Base-by-base conservation (phyloP, 2,113 vertebrate species). In the Stomatorhinus ivindoensis region DNA sequence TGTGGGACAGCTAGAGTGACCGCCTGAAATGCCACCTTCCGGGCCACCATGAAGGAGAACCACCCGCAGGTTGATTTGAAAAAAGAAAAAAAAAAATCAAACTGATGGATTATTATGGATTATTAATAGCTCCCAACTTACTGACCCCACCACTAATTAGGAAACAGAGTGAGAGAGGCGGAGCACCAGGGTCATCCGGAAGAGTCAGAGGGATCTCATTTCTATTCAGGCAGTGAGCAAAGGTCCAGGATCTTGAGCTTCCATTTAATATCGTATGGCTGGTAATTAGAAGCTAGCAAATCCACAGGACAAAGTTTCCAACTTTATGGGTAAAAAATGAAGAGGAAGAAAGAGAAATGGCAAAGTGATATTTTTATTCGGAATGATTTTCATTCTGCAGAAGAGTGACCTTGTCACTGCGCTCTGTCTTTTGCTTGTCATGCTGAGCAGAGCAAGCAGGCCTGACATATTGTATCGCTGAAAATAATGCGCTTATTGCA, bases 71-170 rank as follows among this genome's bases (percentile, higher is more conserved):
- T 4, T n/a, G 53, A 84, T 42, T 19, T n/a, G n/a, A n/a, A n/a
- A n/a, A n/a, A n/a, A n/a, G n/a, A n/a, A n/a, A n/a, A 89, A 51
- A 19, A 87, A 89, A 89, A 87, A 89, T 88, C 90, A 61, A 76
- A 89, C 87, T 58, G 1, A 65, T 88, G 90, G 90, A 93, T 94
- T 93, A 91, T 92, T 21, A 65, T 88, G 91, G 90, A 93, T 94
- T 93, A 91, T 92, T 92, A 93, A 94, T 93, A 91, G 90, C 90
- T 91, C 91, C 92, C 92, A 88, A 92, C 91, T 90, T 89, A 86
- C 91, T 91, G 89, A 92, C 65, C 87, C 87, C 88, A 89, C 82
- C 55, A 8, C 94, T 96, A 95, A 96, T 95, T 94, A 94, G 94
- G 92, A 92, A 87, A 90, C 88, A 90, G 91, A 90, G 83, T 89